Evolutionary conservation across 2,113 vertebrate species (phyloP).

Genomic region (Cynoglossus semilaevis): DNA sequence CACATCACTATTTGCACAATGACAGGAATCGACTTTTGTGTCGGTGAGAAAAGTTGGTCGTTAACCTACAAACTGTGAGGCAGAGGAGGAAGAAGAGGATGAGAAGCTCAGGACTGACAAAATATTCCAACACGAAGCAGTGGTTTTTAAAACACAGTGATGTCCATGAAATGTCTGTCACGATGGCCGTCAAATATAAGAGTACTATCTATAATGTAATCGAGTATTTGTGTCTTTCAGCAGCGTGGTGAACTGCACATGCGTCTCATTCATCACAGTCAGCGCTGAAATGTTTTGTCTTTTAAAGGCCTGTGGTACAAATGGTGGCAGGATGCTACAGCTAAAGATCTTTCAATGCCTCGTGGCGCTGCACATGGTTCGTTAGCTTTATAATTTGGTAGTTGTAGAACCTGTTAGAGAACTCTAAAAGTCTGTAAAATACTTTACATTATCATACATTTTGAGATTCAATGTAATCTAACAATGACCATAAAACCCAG

Average conservation of each 20-base stretch:
- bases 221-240: constrained; percentile 21
- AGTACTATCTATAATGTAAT: constrained; percentile 10
- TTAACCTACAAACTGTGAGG: constrained; percentile 49
- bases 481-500: constrained; percentile 11
- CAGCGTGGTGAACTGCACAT: constrained; percentile 15
- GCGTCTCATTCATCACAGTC: constrained; percentile 7
- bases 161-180: constrained; percentile 13
- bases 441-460: constrained; percentile 16
- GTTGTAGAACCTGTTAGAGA: constrained; percentile 19
- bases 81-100: constrained; percentile 1
- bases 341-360: constrained; percentile 13
- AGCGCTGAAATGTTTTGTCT: too few relatives aligned
- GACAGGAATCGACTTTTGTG: constrained; percentile 48
- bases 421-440: constrained; percentile 6
- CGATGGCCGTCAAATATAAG: constrained; percentile 7
- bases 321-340: constrained; percentile 24
- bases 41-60: constrained; percentile 34
- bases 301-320: constrained; percentile 15
- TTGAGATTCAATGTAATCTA: constrained; percentile 5
- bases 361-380: constrained; percentile 29
- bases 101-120: constrained; percentile 52
- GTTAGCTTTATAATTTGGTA: constrained; percentile 11
- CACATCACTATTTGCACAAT: constrained; percentile 61
- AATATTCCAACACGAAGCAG: constrained; percentile 36
- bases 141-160: constrained; percentile 28